Percentiles rank a stretch among this genome's conserved stretches.
Conservation (phyloP, 2,113 vertebrate species). For the Tachuris rubrigastra region DNA sequence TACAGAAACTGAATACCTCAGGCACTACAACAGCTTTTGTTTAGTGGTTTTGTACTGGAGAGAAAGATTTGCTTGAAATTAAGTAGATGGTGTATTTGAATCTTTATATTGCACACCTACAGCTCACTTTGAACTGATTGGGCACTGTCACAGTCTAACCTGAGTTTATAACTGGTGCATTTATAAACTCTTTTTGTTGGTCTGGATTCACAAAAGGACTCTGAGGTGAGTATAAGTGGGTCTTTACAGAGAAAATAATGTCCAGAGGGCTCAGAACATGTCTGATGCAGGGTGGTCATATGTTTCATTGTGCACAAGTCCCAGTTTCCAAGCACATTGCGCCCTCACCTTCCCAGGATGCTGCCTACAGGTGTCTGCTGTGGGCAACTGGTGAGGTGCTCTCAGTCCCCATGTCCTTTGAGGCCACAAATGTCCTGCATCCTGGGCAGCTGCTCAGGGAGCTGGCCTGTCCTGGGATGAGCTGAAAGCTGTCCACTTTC, state of each 20-base stretch:
- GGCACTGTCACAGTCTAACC: not conserved
- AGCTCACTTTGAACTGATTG: not conserved
- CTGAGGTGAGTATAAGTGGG: fast-evolving
- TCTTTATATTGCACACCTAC: not conserved
- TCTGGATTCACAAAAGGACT: not conserved
- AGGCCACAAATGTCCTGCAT: not conserved
- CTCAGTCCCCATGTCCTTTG: not conserved
- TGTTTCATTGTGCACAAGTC: fast-evolving
- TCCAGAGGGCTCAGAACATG: not conserved
- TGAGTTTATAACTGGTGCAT: not conserved
- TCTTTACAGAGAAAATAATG: not conserved
- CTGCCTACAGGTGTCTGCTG: not conserved
- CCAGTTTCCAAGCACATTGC: not conserved
- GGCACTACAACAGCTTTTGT: not conserved
- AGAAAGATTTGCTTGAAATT: conserved; percentile 5
- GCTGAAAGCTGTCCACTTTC: not conserved
- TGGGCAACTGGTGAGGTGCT: not conserved
- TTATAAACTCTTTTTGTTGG: not conserved
- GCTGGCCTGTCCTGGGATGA: not conserved
- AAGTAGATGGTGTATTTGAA: not conserved
- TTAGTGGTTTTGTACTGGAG: not conserved
- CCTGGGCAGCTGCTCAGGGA: not conserved
- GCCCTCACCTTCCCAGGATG: not conserved
- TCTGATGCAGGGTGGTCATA: not conserved
- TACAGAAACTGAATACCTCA: not conserved